Evolutionary conservation across 2,113 vertebrate species (phyloP).

Genomic region (Semicossyphus pulcher): DNA sequence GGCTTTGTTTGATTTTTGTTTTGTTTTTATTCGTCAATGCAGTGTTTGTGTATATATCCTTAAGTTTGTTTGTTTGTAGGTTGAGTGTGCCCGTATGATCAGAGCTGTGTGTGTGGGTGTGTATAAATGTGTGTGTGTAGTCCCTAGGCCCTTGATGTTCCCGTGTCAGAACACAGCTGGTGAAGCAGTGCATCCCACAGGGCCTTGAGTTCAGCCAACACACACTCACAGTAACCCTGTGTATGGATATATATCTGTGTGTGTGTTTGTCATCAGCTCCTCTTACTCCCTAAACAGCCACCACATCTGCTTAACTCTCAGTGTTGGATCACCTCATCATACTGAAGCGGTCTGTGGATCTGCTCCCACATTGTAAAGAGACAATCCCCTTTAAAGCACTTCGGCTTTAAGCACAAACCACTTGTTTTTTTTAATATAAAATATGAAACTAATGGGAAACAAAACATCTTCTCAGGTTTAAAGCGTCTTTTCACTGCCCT

Average conservation of each 20-base stretch:
- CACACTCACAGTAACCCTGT: slow-evolving; percentile 5
- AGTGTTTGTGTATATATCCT: slow-evolving; percentile 59
- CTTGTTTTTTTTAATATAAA: neutral
- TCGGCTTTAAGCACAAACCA: neutral
- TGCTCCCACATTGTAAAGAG: slow-evolving; percentile 6
- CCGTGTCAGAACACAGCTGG: slow-evolving; percentile 80
- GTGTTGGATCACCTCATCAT: slow-evolving; percentile 13
- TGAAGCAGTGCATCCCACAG: slow-evolving; percentile 69
- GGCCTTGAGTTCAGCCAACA: slow-evolving; percentile 47
- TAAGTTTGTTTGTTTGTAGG: slow-evolving; percentile 53
- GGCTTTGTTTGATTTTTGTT: neutral
- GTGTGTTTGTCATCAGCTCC: slow-evolving; percentile 2
- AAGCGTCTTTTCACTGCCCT: too few species aligned
- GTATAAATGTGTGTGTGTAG: slow-evolving; percentile 32
- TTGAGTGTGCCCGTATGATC: slow-evolving; percentile 26
- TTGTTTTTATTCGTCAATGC: neutral
- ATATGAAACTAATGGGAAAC: too few species aligned
- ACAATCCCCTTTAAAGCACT: neutral
- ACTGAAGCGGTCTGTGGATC: neutral
- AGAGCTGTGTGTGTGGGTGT: slow-evolving; percentile 8
- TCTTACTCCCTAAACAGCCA: slow-evolving; percentile 43
- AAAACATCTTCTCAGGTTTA: too few species aligned
- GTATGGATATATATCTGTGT: slow-evolving; percentile 15
- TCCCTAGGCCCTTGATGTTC: slow-evolving; percentile 73
- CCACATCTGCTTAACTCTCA: slow-evolving; percentile 57